Percentiles rank a stretch among this genome's conserved stretches.
Evolutionary conservation across 1,140 invertebrate species (phyloP).

Genomic region (Mactra quadrangularis): DNA sequence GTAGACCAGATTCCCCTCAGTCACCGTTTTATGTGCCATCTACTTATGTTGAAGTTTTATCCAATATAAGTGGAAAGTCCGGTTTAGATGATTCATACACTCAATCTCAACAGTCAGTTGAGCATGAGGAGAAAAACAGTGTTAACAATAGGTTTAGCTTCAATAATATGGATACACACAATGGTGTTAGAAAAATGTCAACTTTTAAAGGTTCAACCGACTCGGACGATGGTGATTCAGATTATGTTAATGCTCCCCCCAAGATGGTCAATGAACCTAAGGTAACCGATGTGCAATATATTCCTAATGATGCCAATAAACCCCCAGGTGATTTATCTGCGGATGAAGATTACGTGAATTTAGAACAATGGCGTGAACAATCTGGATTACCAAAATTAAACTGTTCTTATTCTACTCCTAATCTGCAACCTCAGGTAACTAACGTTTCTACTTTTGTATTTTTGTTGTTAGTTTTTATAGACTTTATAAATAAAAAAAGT

Average conservation of each 20-base stretch:
- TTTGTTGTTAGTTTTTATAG: background rate
- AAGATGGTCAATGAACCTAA: background rate
- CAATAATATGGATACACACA: background rate
- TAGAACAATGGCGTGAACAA: conserved; percentile 21
- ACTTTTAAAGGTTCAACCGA: conserved; percentile 17
- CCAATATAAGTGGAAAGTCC: conserved; percentile 36
- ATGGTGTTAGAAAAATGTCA: conserved; percentile 34
- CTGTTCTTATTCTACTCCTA: background rate
- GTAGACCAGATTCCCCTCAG: conserved; percentile 42
- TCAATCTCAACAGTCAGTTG: background rate
- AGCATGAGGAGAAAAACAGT: conserved; percentile 7
- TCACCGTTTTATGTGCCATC: conserved; percentile 47
- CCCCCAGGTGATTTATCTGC: background rate
- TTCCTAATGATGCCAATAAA: background rate
- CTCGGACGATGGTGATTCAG: conserved; percentile 9
- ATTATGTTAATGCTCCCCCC: conserved; percentile 16
- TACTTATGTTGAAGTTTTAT: conserved; percentile 40
- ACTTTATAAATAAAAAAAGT: background rate
- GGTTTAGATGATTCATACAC: background rate
- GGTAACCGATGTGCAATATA: conserved; percentile 10
- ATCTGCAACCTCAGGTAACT: conserved; percentile 15
- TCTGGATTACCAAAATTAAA: conserved; percentile 18
- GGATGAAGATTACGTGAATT: conserved; percentile 46
- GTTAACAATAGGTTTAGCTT: background rate
- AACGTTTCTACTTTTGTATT: background rate